phyloP scores from a whole-genome alignment of 2,888 invertebrate genomes.

The Lomographa bimaculata region DNA sequence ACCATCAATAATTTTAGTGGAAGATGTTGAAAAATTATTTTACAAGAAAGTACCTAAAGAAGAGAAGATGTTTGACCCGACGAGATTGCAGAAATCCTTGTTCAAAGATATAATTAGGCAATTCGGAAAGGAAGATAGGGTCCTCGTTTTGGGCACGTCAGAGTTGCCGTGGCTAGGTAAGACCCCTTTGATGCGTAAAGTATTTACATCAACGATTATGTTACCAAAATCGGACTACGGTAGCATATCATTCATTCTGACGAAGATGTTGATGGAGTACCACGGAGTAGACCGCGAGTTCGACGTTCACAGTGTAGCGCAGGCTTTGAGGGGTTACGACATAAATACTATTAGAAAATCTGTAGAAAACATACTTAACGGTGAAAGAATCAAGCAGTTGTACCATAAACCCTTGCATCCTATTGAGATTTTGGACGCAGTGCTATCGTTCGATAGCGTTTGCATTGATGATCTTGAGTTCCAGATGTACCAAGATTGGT shows the following conservation, averaged over 20 bases:
- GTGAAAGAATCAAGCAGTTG: constrained; percentile 78
- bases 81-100: constrained; percentile 86
- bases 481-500: constrained; percentile 77
- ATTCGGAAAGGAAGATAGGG: constrained; percentile 85
- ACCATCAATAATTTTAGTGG: constrained; percentile 89
- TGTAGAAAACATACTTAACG: constrained; percentile 66
- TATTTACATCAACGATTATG: constrained; percentile 82
- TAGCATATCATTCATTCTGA: constrained; percentile 80
- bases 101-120: constrained; percentile 87
- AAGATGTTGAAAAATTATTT: constrained; percentile 87
- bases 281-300: constrained; percentile 84
- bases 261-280: constrained; percentile 82
- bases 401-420: constrained; percentile 77
- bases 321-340: constrained; percentile 79
- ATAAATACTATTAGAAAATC: constrained; percentile 72
- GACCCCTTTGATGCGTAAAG: constrained; percentile 71
- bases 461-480: constrained; percentile 67
- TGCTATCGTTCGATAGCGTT: constrained; percentile 59
- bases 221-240: constrained; percentile 84
- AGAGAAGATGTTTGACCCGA: constrained; percentile 86
- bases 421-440: constrained; percentile 73
- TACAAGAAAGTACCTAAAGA: constrained; percentile 86
- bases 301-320: constrained; percentile 83
- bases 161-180: constrained; percentile 86
- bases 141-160: constrained; percentile 88